A percentile compares a stretch with the other conserved stretches of the same genome.
These are phyloP conservation scores for Trilocha varians DNA, from an alignment of 2,888 invertebrate species.

Conservation along the genomic window DNA sequence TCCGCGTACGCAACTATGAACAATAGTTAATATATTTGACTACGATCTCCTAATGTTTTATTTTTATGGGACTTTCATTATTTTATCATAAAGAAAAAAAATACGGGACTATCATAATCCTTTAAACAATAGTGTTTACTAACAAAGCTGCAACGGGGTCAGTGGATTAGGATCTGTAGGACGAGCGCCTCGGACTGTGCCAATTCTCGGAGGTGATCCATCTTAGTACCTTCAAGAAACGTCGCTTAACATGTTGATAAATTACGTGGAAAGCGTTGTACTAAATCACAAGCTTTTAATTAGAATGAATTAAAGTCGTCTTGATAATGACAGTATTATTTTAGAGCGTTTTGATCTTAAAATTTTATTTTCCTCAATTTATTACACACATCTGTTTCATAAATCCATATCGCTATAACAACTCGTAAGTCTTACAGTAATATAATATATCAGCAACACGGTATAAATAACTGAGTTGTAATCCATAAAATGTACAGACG, in stretches of 20 bases:
- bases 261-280: constrained; percentile 8
- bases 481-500: not conserved
- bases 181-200: constrained; percentile 26
- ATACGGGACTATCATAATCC: not conserved
- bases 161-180: constrained; percentile 24
- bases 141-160: constrained; percentile 14
- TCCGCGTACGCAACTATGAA: no score
- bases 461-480: not conserved
- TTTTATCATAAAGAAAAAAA: no score
- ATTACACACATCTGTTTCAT: not conserved
- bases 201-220: constrained; percentile 23
- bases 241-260: constrained; percentile 26
- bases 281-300: not conserved
- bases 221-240: constrained; percentile 8
- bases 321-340: not conserved
- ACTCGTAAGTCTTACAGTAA: not conserved
- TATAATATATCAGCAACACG: not conserved
- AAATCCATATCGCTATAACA: not conserved
- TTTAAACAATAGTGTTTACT: constrained; percentile 8
- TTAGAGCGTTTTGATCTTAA: not conserved
- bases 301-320: not conserved
- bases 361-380: not conserved
- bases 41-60: no score
- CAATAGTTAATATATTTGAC: no score
- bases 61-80: no score